Percentiles rank a stretch among this genome's conserved stretches.
These are phyloP conservation scores for Chrysemys picta DNA, from an alignment of 2,113 vertebrate species.

Conservation along the genomic window DNA sequence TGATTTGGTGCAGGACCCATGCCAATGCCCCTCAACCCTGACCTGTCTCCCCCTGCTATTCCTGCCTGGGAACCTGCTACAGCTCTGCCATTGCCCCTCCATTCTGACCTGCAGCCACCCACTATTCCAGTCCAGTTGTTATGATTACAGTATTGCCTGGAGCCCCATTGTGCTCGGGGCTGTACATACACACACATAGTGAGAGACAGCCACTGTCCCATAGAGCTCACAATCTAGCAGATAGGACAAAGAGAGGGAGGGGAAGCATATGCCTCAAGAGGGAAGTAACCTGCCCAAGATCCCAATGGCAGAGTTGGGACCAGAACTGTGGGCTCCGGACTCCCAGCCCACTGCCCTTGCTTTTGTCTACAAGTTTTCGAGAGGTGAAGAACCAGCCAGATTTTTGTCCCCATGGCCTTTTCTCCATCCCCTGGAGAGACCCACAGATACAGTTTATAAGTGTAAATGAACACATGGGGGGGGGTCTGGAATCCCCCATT, in stretches of 20 bases:
- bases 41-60: neutral
- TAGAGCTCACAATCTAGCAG: neutral
- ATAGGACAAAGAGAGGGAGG: neutral
- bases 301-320: neutral
- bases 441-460: neutral
- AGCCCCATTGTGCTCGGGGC: neutral
- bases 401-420: neutral
- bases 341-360: neutral
- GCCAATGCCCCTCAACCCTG: fast-evolving
- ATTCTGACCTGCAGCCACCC: neutral
- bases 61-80: neutral
- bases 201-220: neutral
- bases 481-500: neutral
- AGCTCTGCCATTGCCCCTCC: neutral
- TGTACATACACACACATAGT: neutral
- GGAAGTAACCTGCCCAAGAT: neutral
- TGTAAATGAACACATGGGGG: neutral
- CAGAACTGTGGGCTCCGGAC: neutral
- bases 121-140: neutral
- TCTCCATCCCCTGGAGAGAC: neutral
- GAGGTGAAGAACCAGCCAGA: neutral
- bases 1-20: neutral
- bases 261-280: neutral
- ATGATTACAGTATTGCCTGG: neutral
- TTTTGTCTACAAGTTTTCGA: neutral